These are phyloP conservation scores for Chiridota heheva DNA, from an alignment of 35 echinoderm and acorn worm genomes.

Conservation along the genomic window DNA sequence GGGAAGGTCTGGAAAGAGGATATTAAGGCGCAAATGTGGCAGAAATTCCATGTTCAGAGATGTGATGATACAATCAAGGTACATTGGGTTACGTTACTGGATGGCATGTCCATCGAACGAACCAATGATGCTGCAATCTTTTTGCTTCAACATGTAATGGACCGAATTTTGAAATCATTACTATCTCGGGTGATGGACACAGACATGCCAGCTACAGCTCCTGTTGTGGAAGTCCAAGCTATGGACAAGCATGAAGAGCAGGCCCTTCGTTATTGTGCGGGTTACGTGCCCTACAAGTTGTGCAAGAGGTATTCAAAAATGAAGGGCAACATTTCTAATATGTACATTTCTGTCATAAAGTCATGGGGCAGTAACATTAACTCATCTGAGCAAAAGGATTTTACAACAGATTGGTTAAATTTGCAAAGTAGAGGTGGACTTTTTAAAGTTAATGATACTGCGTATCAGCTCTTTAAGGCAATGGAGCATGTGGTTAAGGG, in stretches of 20 bases:
- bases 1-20: conserved; percentile 4
- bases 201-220: not conserved
- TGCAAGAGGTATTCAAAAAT: not conserved
- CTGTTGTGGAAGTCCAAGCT: not conserved
- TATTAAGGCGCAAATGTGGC: conserved; percentile 27
- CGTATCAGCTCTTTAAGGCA: not conserved
- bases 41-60: not conserved
- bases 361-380: conserved; percentile 14
- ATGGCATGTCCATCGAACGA: not conserved
- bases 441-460: not conserved
- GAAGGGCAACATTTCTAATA: not conserved
- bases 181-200: not conserved
- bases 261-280: conserved; percentile 5
- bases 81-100: not conserved
- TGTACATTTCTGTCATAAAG: not conserved
- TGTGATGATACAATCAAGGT: not conserved
- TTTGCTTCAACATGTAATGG: conserved; percentile 1
- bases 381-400: not conserved
- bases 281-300: conserved; percentile 18
- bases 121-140: not conserved
- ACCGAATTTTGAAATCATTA: not conserved
- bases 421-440: conserved; percentile 12
- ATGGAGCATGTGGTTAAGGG: conserved; percentile 7
- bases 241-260: conserved; percentile 5
- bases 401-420: conserved; percentile 16